Evolutionary conservation across 2,888 invertebrate species (phyloP), one percentile per base, ranked within the genome.

Genomic region (Diarsia dahlii): DNA sequence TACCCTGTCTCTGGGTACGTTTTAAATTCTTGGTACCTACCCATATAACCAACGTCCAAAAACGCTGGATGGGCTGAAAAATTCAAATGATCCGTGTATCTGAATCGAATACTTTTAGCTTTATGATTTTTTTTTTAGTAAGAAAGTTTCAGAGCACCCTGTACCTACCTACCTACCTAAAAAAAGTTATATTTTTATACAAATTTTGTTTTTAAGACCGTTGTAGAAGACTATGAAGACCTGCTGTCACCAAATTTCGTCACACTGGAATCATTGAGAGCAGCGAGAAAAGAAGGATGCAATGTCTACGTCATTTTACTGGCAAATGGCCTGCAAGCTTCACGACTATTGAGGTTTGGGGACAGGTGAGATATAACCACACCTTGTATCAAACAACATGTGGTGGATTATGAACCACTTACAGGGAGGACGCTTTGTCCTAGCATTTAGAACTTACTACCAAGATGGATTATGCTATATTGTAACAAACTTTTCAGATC

Each of bases 291-390:
- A 78, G 97, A 97, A 71, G 97, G 98, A 39, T 98, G 98, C 90
- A 97, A 97, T 87, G 94, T 97, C 8, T 98, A 98, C 88, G 92
- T 98, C 50, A 97, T 98, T 78, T 95, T 98, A 15, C 93, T 98
- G 39, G 95, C 98, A 0, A 98, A 98, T 93, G 98, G 98, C 0
- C 90, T 97, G 69, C 98, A 98, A 95, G 96, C 97, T 1, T 94
- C 97, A 0, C 94, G 98, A 78, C 95, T 98, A 48, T 91, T 98
- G n/a, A 94, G 95, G 87, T 98, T 97, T 92, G 97, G 97, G 0
- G 98, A 98, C 91, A 97, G 97, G 97, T 97, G 92, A 85, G 86
- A 74, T 56, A 46, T 45, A 54, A 10, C 15, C 58, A 18, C 60
- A 58, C 58, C 2, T 28, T 56, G 56, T 8, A 15, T 15, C 23